Evolutionary conservation across 2,888 invertebrate genomes (phyloP).

Genomic region (Incurvaria masculella): DNA sequence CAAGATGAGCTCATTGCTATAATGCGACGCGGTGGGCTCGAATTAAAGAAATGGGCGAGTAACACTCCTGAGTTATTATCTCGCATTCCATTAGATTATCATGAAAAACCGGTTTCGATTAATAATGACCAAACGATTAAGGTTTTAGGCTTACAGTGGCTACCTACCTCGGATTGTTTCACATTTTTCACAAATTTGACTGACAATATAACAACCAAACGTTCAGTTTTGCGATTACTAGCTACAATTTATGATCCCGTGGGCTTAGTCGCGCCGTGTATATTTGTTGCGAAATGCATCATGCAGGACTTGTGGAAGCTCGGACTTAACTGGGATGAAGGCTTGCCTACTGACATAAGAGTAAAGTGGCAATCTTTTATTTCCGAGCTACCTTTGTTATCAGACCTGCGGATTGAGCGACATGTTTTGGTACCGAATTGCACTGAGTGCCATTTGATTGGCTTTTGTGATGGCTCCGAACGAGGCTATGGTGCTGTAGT

Average conservation of each 20-base stretch:
- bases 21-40: not conserved
- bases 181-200: not conserved
- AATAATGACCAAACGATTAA: not conserved
- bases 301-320: slow-evolving; percentile 10
- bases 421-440: not conserved
- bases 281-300: slow-evolving; percentile 9
- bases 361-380: slow-evolving; percentile 1
- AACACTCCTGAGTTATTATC: slow-evolving; percentile 2
- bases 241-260: slow-evolving; percentile 11
- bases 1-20: not conserved
- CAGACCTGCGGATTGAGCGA: not conserved
- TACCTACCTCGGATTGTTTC: slow-evolving; percentile 1
- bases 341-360: slow-evolving; percentile 1
- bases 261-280: slow-evolving; percentile 9
- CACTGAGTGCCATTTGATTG: slow-evolving; percentile 1
- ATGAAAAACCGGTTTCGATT: not conserved
- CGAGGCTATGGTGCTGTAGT: slow-evolving; percentile 6
- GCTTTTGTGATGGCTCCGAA: not conserved
- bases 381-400: not conserved
- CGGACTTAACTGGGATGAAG: slow-evolving; percentile 6
- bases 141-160: not conserved
- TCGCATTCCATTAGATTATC: slow-evolving; percentile 1
- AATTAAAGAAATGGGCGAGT: slow-evolving; percentile 7
- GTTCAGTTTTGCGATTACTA: slow-evolving; percentile 2
- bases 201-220: slow-evolving; percentile 3